Evolutionary conservation across 2,797 vertebrate genomes (phyloP), one percentile per base, ranked within the genome.

Genomic region (Lophius americanus): DNA sequence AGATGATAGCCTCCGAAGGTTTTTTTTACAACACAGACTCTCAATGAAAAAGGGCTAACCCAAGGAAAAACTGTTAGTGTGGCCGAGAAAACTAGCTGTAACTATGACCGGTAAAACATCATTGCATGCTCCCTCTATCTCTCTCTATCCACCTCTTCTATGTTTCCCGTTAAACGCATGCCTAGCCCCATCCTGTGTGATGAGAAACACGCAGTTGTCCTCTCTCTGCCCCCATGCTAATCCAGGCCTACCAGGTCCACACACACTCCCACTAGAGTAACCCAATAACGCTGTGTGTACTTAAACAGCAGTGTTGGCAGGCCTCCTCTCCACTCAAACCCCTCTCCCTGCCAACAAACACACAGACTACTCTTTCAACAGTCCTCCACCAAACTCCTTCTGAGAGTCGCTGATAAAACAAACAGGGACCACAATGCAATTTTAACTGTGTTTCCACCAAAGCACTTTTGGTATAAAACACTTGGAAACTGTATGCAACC

Each of bases 221-320:
- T 65, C 68, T 78, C 79, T 60, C 72, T 78, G 71, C 68, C 61
- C 76, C 73, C 51, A 51, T 62, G 60, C 59, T 83, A 83, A 84
- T 86, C 83, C 33, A 8, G 35, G 52, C 48, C 64, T 57, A 44
- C 61, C 7, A 23, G 67, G 64, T 67, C 69, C 38, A 68, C 80
- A 72, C 88, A 88, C 77, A 86, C 89, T 90, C 85, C 67, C 71
- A 73, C 86, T 86, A 87, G 88, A 94, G 89, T 92, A 94, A 94
- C 89, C 91, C 90, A 93, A 90, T 94, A 93, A 92, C 67, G 67
- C 84, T 85, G 73, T 85, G 89, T 89, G 93, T 93, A 92, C 89
- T 95, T 92, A 92, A 95, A 93, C 92, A 94, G 90, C 82, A 82
- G 87, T 86, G 82, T 88, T 94, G 93, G 92, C 93, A 91, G 88